Percentiles rank a stretch among this genome's conserved stretches.
These are phyloP conservation scores for Troglohyphantes excavatus DNA, from an alignment of 2,888 invertebrate species.

Conservation along the genomic window DNA sequence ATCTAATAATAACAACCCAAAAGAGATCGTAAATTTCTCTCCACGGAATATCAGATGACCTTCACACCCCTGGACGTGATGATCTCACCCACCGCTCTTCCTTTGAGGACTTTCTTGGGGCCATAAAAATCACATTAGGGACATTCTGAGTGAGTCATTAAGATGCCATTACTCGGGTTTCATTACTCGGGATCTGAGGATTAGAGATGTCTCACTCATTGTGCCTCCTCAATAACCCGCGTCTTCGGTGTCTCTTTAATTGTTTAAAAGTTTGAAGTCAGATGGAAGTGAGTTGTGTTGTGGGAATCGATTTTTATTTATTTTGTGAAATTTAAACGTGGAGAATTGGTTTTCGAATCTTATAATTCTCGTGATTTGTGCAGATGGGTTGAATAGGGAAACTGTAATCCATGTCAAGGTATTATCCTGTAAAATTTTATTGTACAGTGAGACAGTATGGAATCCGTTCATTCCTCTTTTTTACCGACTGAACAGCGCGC, in stretches of 20 bases:
- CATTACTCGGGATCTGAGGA: slow-evolving; percentile 7
- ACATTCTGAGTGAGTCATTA: slow-evolving; percentile 51
- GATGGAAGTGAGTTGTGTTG: not conserved
- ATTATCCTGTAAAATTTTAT: too few species aligned
- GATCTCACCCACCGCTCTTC: slow-evolving; percentile 30
- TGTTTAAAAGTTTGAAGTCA: not conserved
- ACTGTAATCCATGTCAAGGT: too few species aligned
- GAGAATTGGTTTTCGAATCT: too few species aligned
- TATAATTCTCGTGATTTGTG: too few species aligned
- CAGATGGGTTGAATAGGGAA: too few species aligned
- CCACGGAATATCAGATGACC: slow-evolving; percentile 20
- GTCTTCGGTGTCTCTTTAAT: not conserved
- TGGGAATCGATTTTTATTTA: too few species aligned
- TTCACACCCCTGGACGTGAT: slow-evolving; percentile 51
- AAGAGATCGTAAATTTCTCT: slow-evolving; percentile 28
- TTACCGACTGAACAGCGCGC: too few species aligned
- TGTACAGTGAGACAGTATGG: too few species aligned
- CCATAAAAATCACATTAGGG: slow-evolving; percentile 72
- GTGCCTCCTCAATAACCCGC: not conserved
- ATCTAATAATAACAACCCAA: slow-evolving; percentile 30
- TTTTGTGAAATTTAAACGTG: too few species aligned
- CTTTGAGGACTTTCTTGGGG: not conserved
- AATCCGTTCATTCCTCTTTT: too few species aligned
- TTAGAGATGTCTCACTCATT: not conserved
- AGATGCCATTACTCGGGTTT: slow-evolving; percentile 57